Evolutionary conservation across 2,888 invertebrate species (phyloP).

Genomic region (Gortyna flavago): DNA sequence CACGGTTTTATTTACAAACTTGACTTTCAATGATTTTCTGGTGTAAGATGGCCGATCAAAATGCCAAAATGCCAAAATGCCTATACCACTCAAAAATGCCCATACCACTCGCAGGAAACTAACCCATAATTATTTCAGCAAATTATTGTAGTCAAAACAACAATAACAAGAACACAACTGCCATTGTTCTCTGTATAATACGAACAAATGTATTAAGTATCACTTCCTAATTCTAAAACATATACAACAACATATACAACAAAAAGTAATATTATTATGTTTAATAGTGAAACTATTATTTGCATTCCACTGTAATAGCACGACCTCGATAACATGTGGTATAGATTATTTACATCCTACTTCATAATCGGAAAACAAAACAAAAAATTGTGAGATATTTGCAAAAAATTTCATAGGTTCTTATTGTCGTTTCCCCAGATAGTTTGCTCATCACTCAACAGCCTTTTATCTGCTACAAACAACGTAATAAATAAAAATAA

Average conservation of each 20-base stretch:
- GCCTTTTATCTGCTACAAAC: neutral
- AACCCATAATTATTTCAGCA: neutral
- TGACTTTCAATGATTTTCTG: neutral
- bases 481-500: neutral
- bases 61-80: too few relatives aligned
- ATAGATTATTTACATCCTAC: neutral
- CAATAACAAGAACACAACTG: neutral
- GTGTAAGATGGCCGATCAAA: neutral
- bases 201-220: conserved; percentile 1
- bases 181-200: neutral
- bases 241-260: neutral
- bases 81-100: neutral
- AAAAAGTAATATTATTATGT: conserved; percentile 10
- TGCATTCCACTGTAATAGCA: conserved; percentile 6
- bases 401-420: neutral
- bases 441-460: neutral
- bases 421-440: neutral
- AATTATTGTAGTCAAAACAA: neutral
- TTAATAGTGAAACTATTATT: conserved; percentile 13
- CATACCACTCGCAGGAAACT: neutral
- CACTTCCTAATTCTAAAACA: conserved; percentile 19
- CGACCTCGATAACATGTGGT: conserved; percentile 2
- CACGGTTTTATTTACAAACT: neutral
- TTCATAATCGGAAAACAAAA: neutral
- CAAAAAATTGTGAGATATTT: neutral